Percentiles rank a stretch among this genome's conserved stretches.
Conservation (phyloP, 2,888 invertebrate genomes). For the Mantis religiosa region DNA sequence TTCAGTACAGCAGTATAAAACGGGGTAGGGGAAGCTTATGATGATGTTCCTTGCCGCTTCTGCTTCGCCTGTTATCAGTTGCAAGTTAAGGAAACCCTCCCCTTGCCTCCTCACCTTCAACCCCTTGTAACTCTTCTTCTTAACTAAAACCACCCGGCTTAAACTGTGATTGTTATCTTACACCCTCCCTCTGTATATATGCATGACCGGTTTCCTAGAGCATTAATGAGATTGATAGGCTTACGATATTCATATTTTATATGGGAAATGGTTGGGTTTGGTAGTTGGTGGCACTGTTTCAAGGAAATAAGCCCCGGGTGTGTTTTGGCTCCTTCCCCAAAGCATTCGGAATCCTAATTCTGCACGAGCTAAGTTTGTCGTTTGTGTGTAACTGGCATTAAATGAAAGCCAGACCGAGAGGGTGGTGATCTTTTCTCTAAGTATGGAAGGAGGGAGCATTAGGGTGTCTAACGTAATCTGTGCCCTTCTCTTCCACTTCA, state of each 20-base stretch:
- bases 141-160: slow-evolving; percentile 34
- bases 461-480: slow-evolving; percentile 1
- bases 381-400: slow-evolving; percentile 13
- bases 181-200: slow-evolving; percentile 40
- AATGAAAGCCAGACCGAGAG: slow-evolving; percentile 1
- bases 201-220: slow-evolving; percentile 29
- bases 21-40: slow-evolving; percentile 19
- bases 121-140: slow-evolving; percentile 32
- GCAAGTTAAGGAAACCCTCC: slow-evolving; percentile 30
- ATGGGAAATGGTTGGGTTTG: slow-evolving; percentile 13
- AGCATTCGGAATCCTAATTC: slow-evolving; percentile 4
- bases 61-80: slow-evolving; percentile 32
- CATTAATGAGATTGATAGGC: slow-evolving; percentile 32
- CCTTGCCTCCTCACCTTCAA: slow-evolving; percentile 31
- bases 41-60: slow-evolving; percentile 25
- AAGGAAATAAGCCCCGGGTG: slow-evolving; percentile 21
- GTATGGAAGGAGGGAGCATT: neutral
- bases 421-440: slow-evolving; percentile 5
- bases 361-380: slow-evolving; percentile 10
- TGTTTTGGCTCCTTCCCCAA: slow-evolving; percentile 3
- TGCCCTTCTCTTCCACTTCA: neutral
- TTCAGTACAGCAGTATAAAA: slow-evolving; percentile 9
- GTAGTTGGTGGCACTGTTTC: slow-evolving; percentile 19
- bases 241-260: slow-evolving; percentile 32
- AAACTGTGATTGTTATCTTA: slow-evolving; percentile 34